phyloP scores from a whole-genome alignment of 2,888 invertebrate genomes.

The Papilio elwesi region DNA sequence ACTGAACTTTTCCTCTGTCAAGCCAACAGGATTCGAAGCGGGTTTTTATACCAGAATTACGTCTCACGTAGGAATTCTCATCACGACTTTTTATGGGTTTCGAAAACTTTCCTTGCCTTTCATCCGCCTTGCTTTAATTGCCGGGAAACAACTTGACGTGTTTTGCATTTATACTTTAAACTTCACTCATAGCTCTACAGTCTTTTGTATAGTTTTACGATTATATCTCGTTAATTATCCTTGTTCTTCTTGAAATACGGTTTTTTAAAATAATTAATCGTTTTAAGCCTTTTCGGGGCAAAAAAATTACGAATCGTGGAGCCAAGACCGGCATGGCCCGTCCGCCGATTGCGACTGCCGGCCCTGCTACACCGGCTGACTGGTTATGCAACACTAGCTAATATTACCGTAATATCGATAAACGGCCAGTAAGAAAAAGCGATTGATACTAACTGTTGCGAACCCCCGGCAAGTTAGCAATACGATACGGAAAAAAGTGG shows the following conservation, averaged over 20 bases:
- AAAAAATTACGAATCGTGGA: conserved; percentile 36
- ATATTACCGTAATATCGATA: conserved; percentile 68
- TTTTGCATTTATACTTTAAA: conserved; percentile 1
- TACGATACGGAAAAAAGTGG: conserved; percentile 24
- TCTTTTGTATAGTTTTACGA: conserved; percentile 18
- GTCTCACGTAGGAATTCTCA: conserved; percentile 47
- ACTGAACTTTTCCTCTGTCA: conserved; percentile 26
- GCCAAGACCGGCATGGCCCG: conserved; percentile 60
- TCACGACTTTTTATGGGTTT: conserved; percentile 50
- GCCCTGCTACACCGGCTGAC: conserved; percentile 56
- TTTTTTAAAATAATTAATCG: background rate
- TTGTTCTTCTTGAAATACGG: background rate
- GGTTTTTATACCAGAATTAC: conserved; percentile 41
- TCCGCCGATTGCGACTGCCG: conserved; percentile 59
- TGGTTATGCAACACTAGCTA: conserved; percentile 68
- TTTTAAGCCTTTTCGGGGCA: conserved; percentile 10
- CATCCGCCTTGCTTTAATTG: conserved; percentile 42
- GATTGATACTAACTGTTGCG: conserved; percentile 39
- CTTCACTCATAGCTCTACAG: background rate
- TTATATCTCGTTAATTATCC: background rate
- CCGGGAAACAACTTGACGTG: conserved; percentile 24
- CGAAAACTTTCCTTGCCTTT: conserved; percentile 59
- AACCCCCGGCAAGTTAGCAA: conserved; percentile 35
- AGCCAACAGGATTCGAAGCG: conserved; percentile 21
- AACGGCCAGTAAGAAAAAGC: conserved; percentile 54